Evolutionary conservation across 2,113 vertebrate species (phyloP).

Genomic region (Pelodiscus sinensis): DNA sequence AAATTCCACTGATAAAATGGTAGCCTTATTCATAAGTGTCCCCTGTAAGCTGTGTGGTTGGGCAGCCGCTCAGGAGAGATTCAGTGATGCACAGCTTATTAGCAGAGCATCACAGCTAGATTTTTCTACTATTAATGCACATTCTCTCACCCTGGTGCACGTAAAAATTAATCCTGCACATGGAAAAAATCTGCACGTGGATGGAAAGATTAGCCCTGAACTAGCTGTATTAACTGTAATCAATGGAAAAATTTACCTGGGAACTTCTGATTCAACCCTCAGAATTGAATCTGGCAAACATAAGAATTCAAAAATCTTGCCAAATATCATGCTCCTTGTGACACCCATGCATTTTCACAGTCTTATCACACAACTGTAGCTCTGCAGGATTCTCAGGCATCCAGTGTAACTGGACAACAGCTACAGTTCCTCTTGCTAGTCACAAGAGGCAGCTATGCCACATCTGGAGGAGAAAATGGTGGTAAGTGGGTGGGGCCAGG

Average conservation of each 20-base stretch:
- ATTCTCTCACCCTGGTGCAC: too few relatives aligned
- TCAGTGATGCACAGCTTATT: too few relatives aligned
- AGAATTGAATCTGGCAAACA: background rate
- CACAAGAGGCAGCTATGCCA: background rate
- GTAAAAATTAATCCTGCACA: too few relatives aligned
- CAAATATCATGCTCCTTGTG: background rate
- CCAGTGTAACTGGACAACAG: background rate
- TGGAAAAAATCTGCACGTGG: too few relatives aligned
- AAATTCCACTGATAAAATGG: background rate
- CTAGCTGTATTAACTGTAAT: background rate
- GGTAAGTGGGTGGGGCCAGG: background rate
- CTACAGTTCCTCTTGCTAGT: background rate
- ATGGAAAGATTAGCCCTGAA: background rate
- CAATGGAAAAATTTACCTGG: background rate
- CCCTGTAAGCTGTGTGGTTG: background rate
- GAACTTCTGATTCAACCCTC: background rate
- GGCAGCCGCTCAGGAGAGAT: too few relatives aligned
- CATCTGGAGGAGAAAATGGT: background rate
- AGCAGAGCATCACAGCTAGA: too few relatives aligned
- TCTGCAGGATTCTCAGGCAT: background rate
- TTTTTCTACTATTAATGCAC: too few relatives aligned
- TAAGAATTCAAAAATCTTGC: background rate
- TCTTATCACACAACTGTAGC: background rate
- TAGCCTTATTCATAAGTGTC: background rate
- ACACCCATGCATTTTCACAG: background rate